Percentiles rank a stretch among this genome's conserved stretches.
phyloP scores from a whole-genome alignment of 2,797 vertebrate genomes.

The Ptychobarbus kaznakovi region DNA sequence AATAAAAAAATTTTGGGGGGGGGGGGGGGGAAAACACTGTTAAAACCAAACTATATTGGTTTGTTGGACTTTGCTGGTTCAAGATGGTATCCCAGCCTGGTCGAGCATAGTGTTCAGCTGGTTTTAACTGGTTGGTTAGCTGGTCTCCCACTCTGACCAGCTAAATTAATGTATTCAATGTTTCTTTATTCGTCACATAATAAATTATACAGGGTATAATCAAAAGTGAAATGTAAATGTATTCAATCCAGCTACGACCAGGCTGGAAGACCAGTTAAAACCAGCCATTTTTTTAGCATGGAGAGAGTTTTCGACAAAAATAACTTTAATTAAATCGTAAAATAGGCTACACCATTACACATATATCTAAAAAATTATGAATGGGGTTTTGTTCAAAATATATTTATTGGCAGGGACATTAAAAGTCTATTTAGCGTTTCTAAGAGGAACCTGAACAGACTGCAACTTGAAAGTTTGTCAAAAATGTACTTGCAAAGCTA shows the following conservation, averaged over 20 bases:
- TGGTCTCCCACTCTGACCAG: not conserved
- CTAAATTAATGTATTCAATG: too few relatives aligned
- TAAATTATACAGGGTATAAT: too few relatives aligned
- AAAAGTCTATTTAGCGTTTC: too few relatives aligned
- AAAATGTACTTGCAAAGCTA: not conserved
- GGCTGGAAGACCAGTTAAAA: not conserved
- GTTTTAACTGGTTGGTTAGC: too few relatives aligned
- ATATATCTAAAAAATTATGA: not conserved
- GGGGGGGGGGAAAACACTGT: not conserved
- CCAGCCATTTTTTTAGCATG: not conserved
- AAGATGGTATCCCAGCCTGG: not conserved
- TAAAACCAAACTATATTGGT: not conserved
- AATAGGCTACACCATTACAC: not conserved
- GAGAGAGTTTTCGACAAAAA: too few relatives aligned
- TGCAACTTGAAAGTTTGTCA: not conserved
- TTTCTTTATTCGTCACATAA: too few relatives aligned
- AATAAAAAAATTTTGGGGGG: too few relatives aligned
- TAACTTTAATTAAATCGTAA: not conserved
- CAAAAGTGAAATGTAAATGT: too few relatives aligned
- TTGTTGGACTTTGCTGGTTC: not conserved
- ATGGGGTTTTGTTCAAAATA: not conserved
- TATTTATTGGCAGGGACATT: not conserved
- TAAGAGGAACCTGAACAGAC: not conserved
- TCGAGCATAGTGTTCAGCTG: not conserved
- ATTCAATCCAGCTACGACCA: not conserved